These are phyloP conservation scores for Podilymbus podiceps DNA, from an alignment of 2,113 vertebrate genomes.

Conservation along the genomic window DNA sequence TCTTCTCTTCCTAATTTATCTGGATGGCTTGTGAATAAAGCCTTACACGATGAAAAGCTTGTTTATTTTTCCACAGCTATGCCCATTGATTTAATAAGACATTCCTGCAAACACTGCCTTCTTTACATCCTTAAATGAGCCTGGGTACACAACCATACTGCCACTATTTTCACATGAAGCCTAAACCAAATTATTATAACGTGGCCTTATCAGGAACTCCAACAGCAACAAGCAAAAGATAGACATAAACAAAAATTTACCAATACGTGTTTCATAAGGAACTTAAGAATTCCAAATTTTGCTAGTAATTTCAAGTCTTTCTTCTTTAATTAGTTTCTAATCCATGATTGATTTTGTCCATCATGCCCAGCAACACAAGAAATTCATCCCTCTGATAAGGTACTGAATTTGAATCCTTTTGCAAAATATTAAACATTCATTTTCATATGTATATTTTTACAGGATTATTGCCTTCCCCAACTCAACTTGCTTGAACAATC, in stretches of 20 bases:
- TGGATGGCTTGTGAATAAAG: neutral
- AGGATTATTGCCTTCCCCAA: neutral
- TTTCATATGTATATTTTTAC: neutral
- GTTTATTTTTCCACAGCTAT: neutral
- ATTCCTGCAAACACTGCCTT: neutral
- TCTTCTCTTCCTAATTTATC: neutral
- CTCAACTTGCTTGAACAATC: neutral
- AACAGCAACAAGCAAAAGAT: neutral
- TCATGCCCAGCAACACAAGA: neutral
- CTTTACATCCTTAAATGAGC: neutral
- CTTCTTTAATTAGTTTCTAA: conserved; percentile 31
- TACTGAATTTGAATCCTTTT: neutral
- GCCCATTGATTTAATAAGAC: neutral
- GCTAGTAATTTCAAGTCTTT: neutral
- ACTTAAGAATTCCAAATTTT: neutral
- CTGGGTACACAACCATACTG: neutral
- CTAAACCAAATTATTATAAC: neutral
- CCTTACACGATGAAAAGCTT: neutral
- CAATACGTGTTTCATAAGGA: neutral
- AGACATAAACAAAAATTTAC: neutral
- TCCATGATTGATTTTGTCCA: neutral
- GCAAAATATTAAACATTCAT: neutral
- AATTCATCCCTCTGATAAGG: neutral
- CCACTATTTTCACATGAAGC: neutral
- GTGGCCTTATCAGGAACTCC: neutral